phyloP scores from a whole-genome alignment of 2,113 vertebrate species.

The Ginglymostoma cirratum region DNA sequence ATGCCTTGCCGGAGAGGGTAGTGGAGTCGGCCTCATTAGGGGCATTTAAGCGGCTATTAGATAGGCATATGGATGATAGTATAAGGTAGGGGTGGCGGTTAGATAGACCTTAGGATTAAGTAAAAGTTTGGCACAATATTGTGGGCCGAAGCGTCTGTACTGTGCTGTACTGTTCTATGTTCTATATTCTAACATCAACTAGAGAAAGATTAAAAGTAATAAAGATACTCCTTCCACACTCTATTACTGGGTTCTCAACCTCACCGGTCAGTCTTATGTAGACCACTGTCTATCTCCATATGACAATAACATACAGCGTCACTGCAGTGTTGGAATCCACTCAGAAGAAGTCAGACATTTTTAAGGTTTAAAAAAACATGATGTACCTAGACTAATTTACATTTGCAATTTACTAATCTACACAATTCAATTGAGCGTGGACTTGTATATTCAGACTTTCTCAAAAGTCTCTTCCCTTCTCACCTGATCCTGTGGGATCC shows the following conservation, averaged over 20 bases:
- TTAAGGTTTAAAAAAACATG: neutral
- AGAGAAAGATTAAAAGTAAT: neutral
- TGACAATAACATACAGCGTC: neutral
- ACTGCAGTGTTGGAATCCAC: neutral
- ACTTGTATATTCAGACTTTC: neutral
- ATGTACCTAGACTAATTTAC: neutral
- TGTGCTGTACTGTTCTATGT: no score
- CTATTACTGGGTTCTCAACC: neutral
- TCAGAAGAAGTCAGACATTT: neutral
- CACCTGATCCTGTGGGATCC: neutral
- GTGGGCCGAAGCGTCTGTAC: no score
- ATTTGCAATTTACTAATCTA: neutral
- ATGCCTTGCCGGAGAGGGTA: no score
- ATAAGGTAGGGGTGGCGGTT: no score
- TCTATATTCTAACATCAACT: neutral
- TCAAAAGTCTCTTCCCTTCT: neutral
- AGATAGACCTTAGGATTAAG: no score
- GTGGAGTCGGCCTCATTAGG: no score
- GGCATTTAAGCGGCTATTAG: no score
- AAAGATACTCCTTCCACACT: neutral
- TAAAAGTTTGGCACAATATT: no score
- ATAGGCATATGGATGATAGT: no score
- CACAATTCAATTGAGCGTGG: neutral
- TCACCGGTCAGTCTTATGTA: neutral
- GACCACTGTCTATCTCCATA: neutral